Evolutionary conservation across 1,140 invertebrate genomes (phyloP).

Genomic region (Eriocheir sinensis): DNA sequence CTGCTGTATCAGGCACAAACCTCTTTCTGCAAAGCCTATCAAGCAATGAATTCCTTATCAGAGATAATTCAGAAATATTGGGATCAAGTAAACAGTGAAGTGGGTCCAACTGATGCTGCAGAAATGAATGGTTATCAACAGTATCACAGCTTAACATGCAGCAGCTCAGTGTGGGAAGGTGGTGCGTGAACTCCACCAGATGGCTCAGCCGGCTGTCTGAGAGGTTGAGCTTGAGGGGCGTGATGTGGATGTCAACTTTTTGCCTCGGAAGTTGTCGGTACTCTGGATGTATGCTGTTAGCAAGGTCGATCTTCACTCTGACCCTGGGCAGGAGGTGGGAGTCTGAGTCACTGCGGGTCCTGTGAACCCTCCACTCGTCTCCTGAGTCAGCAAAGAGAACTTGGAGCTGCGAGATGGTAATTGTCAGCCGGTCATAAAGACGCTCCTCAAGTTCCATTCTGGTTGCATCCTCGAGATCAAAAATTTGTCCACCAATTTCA

Average conservation of each 20-base stretch:
- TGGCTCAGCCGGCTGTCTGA: constrained; percentile 88
- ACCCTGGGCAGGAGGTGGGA: constrained; percentile 89
- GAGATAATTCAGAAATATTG: constrained; percentile 79
- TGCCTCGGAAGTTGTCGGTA: constrained; percentile 89
- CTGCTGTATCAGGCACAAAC: constrained; percentile 41
- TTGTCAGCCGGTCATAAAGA: constrained; percentile 89
- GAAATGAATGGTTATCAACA: constrained; percentile 54
- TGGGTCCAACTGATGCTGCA: constrained; percentile 41
- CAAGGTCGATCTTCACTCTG: constrained; percentile 87
- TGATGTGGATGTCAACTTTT: constrained; percentile 89
- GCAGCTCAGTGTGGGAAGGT: constrained; percentile 84
- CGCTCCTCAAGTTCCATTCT: constrained; percentile 92
- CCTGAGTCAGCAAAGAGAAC: constrained; percentile 84
- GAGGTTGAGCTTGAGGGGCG: constrained; percentile 89
- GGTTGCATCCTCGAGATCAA: constrained; percentile 88
- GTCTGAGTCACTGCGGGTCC: constrained; percentile 88
- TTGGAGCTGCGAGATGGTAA: constrained; percentile 88
- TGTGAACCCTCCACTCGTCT: constrained; percentile 89
- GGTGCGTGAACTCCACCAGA: constrained; percentile 87
- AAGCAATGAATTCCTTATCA: constrained; percentile 78
- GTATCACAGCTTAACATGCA: constrained; percentile 62
- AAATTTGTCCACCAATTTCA: constrained; percentile 85
- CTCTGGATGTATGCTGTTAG: constrained; percentile 89
- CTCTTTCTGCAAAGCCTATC: constrained; percentile 57
- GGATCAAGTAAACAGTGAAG: constrained; percentile 79